phyloP scores from a whole-genome alignment of 2,797 vertebrate species.

The Apogon talboti region DNA sequence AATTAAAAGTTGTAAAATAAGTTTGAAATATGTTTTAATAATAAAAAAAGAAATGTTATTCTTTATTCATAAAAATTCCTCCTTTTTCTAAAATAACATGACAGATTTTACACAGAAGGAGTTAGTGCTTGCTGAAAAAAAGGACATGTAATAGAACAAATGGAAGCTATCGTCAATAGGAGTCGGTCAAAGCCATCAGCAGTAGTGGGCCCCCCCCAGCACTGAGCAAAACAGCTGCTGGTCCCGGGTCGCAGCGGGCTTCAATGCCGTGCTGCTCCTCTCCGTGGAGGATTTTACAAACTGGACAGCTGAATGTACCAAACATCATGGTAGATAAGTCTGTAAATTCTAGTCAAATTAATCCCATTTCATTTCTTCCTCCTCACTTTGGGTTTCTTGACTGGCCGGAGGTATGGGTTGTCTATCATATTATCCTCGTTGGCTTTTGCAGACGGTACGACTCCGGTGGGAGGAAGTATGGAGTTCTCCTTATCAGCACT shows the following conservation, averaged over 20 bases:
- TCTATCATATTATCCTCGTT: constrained; percentile 94
- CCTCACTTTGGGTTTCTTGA: constrained; percentile 98
- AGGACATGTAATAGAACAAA: constrained; percentile 21
- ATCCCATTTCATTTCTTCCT: constrained; percentile 91
- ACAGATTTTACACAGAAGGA: constrained; percentile 15
- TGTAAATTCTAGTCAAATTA: neutral
- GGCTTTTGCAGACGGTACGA: constrained; percentile 85
- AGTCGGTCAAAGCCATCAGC: constrained; percentile 24
- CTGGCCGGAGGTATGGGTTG: constrained; percentile 95
- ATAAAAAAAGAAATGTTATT: constrained; percentile 35
- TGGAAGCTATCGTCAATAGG: constrained; percentile 12
- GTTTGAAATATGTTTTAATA: neutral
- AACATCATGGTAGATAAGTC: constrained; percentile 39
- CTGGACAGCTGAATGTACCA: constrained; percentile 27
- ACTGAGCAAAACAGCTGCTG: neutral
- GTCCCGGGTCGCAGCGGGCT: constrained; percentile 9
- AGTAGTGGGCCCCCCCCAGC: neutral
- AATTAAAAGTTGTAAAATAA: neutral
- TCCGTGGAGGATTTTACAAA: constrained; percentile 6
- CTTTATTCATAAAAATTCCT: constrained; percentile 63
- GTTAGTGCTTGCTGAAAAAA: constrained; percentile 37
- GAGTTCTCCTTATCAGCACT: constrained; percentile 94
- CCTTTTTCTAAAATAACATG: constrained; percentile 33
- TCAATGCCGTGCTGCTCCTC: neutral
- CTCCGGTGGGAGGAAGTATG: constrained; percentile 88